phyloP scores from a whole-genome alignment of 1,140 invertebrate species.

The Tetranychus urticae region DNA sequence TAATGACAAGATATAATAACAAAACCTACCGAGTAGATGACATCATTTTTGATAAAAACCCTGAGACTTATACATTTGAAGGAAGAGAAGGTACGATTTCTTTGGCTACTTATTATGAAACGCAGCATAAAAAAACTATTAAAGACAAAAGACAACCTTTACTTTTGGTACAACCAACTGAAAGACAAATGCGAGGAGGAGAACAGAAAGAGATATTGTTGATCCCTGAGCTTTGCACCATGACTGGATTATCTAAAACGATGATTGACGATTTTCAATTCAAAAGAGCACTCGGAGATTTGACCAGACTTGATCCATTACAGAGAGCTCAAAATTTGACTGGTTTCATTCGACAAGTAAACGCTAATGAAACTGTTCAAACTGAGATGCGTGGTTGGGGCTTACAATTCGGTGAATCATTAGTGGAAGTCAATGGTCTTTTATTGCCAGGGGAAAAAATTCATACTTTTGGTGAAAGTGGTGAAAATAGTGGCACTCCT shows the following conservation, averaged over 20 bases:
- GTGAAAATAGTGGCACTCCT: conserved; percentile 18
- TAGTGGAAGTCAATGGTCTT: conserved; percentile 21
- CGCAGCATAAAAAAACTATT: conserved; percentile 19
- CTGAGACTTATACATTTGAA: conserved; percentile 17
- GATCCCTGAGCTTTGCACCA: conserved; percentile 20
- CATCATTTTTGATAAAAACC: conserved; percentile 22
- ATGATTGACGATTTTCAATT: conserved; percentile 12
- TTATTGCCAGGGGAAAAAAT: conserved; percentile 10
- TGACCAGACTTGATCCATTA: conserved; percentile 34
- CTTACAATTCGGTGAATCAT: conserved; percentile 17
- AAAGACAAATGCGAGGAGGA: conserved; percentile 5
- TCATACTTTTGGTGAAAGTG: conserved; percentile 4
- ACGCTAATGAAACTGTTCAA: conserved; percentile 17
- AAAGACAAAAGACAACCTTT: conserved; percentile 19
- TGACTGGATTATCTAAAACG: conserved; percentile 19
- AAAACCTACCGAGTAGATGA: conserved; percentile 26
- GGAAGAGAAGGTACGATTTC: conserved; percentile 13
- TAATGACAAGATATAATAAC: conserved; percentile 27
- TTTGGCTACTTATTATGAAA: conserved; percentile 20
- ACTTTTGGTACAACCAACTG: conserved; percentile 10
- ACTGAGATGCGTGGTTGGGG: conserved; percentile 23
- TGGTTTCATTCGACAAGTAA: conserved; percentile 16
- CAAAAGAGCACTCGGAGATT: conserved; percentile 33
- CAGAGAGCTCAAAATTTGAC: conserved; percentile 5
- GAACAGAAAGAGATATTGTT: conserved; percentile 11